Evolutionary conservation across 2,888 invertebrate species (phyloP).

Genomic region (Euzophera pinguis): DNA sequence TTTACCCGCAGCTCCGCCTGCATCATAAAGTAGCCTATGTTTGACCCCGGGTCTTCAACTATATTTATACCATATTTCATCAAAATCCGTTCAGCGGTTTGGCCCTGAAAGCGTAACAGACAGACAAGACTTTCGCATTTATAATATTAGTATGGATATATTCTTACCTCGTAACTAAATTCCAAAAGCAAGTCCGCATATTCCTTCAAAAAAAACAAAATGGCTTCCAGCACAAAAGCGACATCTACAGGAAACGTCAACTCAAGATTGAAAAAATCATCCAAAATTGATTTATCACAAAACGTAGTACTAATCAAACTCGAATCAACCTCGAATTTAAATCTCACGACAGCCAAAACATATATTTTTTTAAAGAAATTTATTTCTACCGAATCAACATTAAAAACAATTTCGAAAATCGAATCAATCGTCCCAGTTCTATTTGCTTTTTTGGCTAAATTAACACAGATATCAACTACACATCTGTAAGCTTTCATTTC

Average conservation of each 20-base stretch:
- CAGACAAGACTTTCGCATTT: no score
- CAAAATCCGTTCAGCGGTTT: no score
- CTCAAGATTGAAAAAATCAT: constrained; percentile 18
- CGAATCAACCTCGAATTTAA: constrained; percentile 21
- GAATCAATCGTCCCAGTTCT: constrained; percentile 7
- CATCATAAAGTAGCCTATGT: no score
- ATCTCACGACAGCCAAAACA: constrained; percentile 23
- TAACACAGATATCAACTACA: constrained; percentile 21
- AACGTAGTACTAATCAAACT: constrained; percentile 23
- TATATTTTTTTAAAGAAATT: constrained; percentile 20
- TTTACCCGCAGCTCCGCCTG: no score
- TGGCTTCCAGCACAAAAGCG: constrained; percentile 23
- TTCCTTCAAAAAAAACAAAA: constrained; percentile 36
- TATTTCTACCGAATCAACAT: not conserved
- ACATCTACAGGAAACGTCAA: constrained; percentile 4
- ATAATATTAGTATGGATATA: no score
- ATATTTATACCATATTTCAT: no score
- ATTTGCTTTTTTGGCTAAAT: constrained; percentile 24
- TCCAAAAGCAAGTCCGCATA: constrained; percentile 33
- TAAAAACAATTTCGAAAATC: constrained; percentile 11
- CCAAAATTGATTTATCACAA: constrained; percentile 19
- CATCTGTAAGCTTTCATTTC: constrained; percentile 22
- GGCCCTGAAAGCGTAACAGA: no score
- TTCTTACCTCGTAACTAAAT: constrained; percentile 35
- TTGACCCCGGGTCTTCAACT: no score